A percentile compares a stretch with the other conserved stretches of the same genome.
Conservation (phyloP, 2,797 vertebrate genomes). For the Xerus rutilus region DNA sequence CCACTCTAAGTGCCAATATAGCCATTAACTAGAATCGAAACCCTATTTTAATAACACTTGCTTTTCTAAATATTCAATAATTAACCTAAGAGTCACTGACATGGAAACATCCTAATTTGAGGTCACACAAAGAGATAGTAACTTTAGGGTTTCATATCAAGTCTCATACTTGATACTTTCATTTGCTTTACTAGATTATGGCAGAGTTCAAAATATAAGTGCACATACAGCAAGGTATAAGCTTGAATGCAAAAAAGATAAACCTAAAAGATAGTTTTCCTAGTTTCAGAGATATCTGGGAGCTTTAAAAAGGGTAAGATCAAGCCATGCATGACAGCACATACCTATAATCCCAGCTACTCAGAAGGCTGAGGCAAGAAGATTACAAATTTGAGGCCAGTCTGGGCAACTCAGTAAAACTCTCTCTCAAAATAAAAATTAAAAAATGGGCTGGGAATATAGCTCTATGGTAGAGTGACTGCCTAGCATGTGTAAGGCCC, state of each 20-base stretch:
- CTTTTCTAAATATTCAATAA: slow-evolving; percentile 38
- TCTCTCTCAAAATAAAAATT: not conserved
- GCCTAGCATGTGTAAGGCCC: too few relatives aligned
- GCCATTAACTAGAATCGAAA: not conserved
- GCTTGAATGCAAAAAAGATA: slow-evolving; percentile 2
- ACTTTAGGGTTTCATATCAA: not conserved
- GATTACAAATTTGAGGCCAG: not conserved
- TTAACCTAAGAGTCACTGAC: slow-evolving; percentile 6
- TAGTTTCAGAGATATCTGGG: not conserved
- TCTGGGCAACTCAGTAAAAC: not conserved
- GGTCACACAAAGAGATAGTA: not conserved
- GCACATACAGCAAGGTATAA: not conserved
- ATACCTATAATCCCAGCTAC: not conserved
- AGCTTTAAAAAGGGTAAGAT: slow-evolving; percentile 5
- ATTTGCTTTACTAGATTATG: not conserved
- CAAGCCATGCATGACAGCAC: not conserved
- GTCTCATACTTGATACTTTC: not conserved
- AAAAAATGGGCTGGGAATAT: not conserved
- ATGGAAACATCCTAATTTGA: not conserved
- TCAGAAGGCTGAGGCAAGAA: not conserved
- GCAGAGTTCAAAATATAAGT: slow-evolving; percentile 28
- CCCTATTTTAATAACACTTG: not conserved
- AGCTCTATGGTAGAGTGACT: too few relatives aligned
- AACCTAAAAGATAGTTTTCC: not conserved
- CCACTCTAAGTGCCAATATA: not conserved